Conservation (phyloP, 1,140 invertebrate genomes). For the Eurosta solidaginis region DNA sequence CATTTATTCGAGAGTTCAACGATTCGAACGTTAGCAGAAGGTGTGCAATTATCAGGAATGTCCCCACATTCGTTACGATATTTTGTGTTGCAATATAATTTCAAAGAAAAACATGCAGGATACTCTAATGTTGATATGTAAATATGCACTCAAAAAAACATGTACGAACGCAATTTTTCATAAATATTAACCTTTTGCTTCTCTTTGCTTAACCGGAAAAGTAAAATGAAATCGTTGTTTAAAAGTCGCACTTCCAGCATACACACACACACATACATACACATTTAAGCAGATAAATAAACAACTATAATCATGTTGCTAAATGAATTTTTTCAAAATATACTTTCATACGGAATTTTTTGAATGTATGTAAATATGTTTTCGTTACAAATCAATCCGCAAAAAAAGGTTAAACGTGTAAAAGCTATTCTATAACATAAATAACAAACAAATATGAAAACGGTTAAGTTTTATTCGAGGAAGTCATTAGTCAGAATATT, state of each 20-base stretch:
- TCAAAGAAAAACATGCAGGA: not conserved
- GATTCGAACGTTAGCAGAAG: too few species aligned
- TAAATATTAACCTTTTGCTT: constrained; percentile 13
- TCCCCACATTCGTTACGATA: too few species aligned
- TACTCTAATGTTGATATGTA: not conserved
- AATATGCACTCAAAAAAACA: not conserved
- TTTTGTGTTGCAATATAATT: not conserved
- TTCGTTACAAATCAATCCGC: not conserved
- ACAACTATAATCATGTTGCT: not conserved
- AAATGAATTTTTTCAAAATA: not conserved
- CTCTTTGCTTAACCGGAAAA: not conserved
- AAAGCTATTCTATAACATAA: not conserved
- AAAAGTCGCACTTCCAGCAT: not conserved
- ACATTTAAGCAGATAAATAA: not conserved
- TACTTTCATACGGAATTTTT: not conserved
- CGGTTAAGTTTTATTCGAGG: too few species aligned
- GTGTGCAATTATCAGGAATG: too few species aligned
- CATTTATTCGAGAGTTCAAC: too few species aligned
- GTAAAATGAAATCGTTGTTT: not conserved
- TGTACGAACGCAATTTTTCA: constrained; percentile 8
- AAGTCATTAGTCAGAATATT: too few species aligned
- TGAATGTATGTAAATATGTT: too few species aligned
- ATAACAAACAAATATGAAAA: too few species aligned
- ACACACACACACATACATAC: not conserved
- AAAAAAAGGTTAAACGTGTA: not conserved